Evolutionary conservation across 2,888 invertebrate genomes (phyloP).

Genomic region (Ophraella communa): DNA sequence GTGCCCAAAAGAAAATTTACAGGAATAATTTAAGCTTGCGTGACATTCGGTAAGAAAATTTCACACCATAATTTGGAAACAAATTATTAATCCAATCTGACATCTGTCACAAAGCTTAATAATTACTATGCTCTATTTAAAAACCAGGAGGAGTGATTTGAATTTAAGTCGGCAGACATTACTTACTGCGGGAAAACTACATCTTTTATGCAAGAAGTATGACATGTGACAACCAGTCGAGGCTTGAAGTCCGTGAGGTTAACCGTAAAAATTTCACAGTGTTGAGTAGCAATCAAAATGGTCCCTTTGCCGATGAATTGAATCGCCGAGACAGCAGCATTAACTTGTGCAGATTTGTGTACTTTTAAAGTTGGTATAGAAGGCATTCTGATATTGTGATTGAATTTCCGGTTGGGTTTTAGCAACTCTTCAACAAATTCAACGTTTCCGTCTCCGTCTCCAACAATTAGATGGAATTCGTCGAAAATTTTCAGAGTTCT

Average conservation of each 20-base stretch:
- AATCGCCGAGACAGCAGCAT: constrained; percentile 78
- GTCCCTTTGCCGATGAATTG: constrained; percentile 66
- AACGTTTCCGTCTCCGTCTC: constrained; percentile 84
- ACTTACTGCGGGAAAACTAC: constrained; percentile 83
- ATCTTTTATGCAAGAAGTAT: constrained; percentile 79
- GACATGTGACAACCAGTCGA: constrained; percentile 80
- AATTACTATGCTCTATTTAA: too few relatives aligned
- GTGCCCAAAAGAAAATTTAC: too few relatives aligned
- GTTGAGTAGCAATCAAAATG: constrained; percentile 77
- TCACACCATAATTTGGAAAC: too few relatives aligned
- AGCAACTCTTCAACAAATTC: constrained; percentile 68
- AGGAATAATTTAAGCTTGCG: too few relatives aligned
- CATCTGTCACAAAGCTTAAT: too few relatives aligned
- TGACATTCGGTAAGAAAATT: too few relatives aligned
- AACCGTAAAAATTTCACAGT: constrained; percentile 83
- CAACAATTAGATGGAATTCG: constrained; percentile 73
- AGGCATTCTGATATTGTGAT: constrained; percentile 56
- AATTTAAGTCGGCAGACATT: not conserved
- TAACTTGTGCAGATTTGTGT: constrained; percentile 63
- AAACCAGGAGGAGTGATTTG: too few relatives aligned
- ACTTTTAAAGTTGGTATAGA: constrained; percentile 59
- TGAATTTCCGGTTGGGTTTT: constrained; percentile 19
- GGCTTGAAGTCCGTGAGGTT: constrained; percentile 71
- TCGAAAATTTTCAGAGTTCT: constrained; percentile 69
- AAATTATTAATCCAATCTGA: too few relatives aligned